Conservation (phyloP, 2,113 vertebrate genomes). For the Apus apus region DNA sequence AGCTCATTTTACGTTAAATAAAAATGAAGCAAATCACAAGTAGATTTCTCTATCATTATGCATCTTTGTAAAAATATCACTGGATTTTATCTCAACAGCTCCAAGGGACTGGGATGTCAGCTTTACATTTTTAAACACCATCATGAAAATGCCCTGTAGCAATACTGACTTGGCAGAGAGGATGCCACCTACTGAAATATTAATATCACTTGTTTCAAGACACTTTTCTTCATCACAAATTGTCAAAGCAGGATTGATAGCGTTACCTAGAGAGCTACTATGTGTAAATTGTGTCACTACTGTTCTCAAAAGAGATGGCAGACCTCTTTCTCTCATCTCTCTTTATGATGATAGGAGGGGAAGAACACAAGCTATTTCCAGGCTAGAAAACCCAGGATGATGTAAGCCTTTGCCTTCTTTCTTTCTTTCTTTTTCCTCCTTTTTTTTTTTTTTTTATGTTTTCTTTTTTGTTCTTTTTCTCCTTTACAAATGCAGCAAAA, state of each 20-base stretch:
- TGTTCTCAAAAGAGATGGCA: neutral
- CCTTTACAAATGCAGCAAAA: neutral
- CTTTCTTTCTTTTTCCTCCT: neutral
- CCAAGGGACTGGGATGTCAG: neutral
- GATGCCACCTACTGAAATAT: conserved; percentile 39
- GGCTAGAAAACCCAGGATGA: neutral
- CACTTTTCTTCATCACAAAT: conserved; percentile 36
- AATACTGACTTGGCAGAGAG: neutral
- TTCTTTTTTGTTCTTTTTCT: neutral
- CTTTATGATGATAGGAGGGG: neutral
- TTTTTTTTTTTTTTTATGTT: conserved; percentile 17
- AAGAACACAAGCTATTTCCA: conserved; percentile 2
- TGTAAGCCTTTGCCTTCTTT: neutral
- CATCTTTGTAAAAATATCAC: neutral
- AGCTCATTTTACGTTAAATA: neutral
- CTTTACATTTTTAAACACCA: conserved; percentile 17
- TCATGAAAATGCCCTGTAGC: conserved; percentile 15
- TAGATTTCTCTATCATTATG: neutral
- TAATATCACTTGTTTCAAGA: conserved; percentile 26
- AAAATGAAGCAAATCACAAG: neutral
- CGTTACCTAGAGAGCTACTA: conserved; percentile 18
- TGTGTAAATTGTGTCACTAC: neutral
- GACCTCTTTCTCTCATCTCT: neutral
- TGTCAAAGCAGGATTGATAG: conserved; percentile 11
- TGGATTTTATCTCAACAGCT: neutral